A percentile compares a stretch with the other conserved stretches of the same genome.
Conservation (phyloP, 1,140 invertebrate species). For the Protaetia brevitarsis region DNA sequence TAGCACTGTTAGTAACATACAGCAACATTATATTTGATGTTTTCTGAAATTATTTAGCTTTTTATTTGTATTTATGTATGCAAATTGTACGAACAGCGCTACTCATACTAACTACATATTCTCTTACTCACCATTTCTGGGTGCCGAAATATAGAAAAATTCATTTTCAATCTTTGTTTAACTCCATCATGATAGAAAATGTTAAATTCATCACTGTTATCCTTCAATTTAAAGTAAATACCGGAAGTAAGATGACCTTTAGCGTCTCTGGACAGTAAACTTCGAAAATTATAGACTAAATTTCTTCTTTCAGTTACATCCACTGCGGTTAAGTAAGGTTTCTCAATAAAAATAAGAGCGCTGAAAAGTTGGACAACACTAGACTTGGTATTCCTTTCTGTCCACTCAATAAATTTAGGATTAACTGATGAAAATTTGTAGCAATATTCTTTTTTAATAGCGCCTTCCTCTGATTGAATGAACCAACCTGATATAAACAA, state of each 20-base stretch:
- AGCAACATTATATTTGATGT: neutral
- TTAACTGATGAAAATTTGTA: constrained; percentile 66
- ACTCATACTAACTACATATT: too few relatives aligned
- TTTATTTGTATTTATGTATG: too few relatives aligned
- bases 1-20: neutral
- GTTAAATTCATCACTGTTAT: constrained; percentile 66
- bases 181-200: constrained; percentile 73
- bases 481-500: constrained; percentile 66
- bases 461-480: constrained; percentile 69
- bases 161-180: constrained; percentile 67
- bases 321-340: constrained; percentile 76
- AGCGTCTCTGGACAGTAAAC: constrained; percentile 72
- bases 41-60: neutral
- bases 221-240: constrained; percentile 72
- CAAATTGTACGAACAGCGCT: too few relatives aligned
- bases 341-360: constrained; percentile 74
- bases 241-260: constrained; percentile 79
- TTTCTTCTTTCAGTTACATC: constrained; percentile 86
- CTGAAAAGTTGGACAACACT: constrained; percentile 54
- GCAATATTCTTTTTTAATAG: constrained; percentile 76
- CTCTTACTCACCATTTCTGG: constrained; percentile 56
- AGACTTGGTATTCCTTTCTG: constrained; percentile 65
- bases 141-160: constrained; percentile 64
- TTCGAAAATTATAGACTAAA: constrained; percentile 83
- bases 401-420: constrained; percentile 77